Conservation (phyloP, 30 jellyfish, hydroid and myxozoan species). For the Calvadosia cruxmelitensis region DNA sequence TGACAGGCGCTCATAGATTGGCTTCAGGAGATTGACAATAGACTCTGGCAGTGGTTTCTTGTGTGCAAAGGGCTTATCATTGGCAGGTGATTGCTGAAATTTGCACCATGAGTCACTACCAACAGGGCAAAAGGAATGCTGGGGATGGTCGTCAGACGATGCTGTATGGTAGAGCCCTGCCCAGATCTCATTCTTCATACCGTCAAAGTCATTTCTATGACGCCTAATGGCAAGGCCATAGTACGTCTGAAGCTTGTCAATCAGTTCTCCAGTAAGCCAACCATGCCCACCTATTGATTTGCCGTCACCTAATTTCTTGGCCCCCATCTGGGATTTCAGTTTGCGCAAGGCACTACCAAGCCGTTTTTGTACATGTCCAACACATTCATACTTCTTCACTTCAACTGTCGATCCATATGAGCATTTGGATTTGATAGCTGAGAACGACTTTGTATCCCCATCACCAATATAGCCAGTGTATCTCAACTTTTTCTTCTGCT, state of each 20-base stretch:
- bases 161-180: constrained; percentile 28
- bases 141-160: constrained; percentile 16
- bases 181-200: no score
- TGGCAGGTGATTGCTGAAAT: neutral
- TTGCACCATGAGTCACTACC: constrained; percentile 19
- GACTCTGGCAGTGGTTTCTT: constrained; percentile 4
- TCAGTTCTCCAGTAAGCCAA: constrained; percentile 3
- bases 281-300: constrained; percentile 23
- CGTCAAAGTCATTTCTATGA: constrained; percentile 14
- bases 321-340: neutral
- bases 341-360: constrained; percentile 14
- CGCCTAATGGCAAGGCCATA: constrained; percentile 19
- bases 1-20: neutral
- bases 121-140: constrained; percentile 9
- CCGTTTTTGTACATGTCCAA: constrained; percentile 36
- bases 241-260: constrained; percentile 16
- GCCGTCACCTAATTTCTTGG: constrained; percentile 6
- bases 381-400: constrained; percentile 11
- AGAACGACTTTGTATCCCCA: constrained; percentile 1
- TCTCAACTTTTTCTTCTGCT: constrained; percentile 4
- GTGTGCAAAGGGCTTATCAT: neutral
- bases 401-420: neutral
- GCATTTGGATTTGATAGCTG: neutral
- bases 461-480: constrained; percentile 26
- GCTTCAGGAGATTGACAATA: neutral